Conservation (phyloP, 2,888 invertebrate species). For the Leptinotarsa peninsularis region DNA sequence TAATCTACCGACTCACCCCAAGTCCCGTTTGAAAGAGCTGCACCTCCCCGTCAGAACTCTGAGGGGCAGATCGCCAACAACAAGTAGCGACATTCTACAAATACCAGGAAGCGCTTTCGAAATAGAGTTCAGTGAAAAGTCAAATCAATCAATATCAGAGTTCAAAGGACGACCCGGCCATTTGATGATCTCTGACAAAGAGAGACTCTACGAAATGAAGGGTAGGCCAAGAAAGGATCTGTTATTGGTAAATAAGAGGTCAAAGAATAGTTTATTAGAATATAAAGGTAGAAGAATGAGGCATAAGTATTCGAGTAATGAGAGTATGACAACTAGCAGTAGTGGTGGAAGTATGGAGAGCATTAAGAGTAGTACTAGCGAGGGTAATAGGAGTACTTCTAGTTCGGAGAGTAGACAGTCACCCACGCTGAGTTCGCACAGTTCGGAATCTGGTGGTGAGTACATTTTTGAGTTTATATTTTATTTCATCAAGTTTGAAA, state of each 20-base stretch:
- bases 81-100: slow-evolving; percentile 70
- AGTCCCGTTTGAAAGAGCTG: slow-evolving; percentile 79
- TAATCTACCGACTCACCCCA: slow-evolving; percentile 77
- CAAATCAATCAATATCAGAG: slow-evolving; percentile 68
- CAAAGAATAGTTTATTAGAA: slow-evolving; percentile 62
- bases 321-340: slow-evolving; percentile 89
- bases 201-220: slow-evolving; percentile 73
- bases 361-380: slow-evolving; percentile 86
- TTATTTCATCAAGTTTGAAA: not conserved
- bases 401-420: slow-evolving; percentile 88
- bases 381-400: slow-evolving; percentile 86
- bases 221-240: slow-evolving; percentile 73
- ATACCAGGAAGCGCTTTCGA: slow-evolving; percentile 60
- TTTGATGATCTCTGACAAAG: slow-evolving; percentile 71
- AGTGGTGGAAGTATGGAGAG: slow-evolving; percentile 91
- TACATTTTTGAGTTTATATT: not conserved
- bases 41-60: slow-evolving; percentile 80
- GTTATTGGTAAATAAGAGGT: slow-evolving; percentile 58
- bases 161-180: slow-evolving; percentile 69
- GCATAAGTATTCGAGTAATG: slow-evolving; percentile 80
- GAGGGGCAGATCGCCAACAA: slow-evolving; percentile 72
- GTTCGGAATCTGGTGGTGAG: slow-evolving; percentile 82
- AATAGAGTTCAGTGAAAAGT: slow-evolving; percentile 58
- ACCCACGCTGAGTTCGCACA: slow-evolving; percentile 86
- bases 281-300: slow-evolving; percentile 75